Conservation (phyloP, 1,140 invertebrate genomes). For the Yoshiicerus persimilis region DNA sequence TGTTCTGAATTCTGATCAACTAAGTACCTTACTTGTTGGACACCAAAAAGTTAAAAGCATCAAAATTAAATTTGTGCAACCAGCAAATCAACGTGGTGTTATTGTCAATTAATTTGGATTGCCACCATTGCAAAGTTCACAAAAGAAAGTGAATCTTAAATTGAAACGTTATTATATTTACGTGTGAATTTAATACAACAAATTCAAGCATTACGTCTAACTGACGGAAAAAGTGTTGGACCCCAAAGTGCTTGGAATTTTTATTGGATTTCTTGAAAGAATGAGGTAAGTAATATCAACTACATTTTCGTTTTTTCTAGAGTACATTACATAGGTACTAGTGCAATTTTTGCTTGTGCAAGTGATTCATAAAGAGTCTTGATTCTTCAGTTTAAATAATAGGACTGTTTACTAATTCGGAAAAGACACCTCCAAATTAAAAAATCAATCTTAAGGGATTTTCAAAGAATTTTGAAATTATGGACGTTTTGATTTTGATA, state of each 20-base stretch:
- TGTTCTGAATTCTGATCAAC: neutral
- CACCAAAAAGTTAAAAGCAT: neutral
- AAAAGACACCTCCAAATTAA: neutral
- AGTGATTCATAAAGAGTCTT: no score
- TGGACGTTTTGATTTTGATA: neutral
- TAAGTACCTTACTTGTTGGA: neutral
- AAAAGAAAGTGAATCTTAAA: slow-evolving; percentile 6
- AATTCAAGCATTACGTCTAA: neutral
- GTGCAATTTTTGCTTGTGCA: neutral
- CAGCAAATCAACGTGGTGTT: no score
- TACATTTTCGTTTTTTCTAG: neutral
- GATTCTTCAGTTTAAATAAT: no score
- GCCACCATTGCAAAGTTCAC: neutral
- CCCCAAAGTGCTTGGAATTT: neutral
- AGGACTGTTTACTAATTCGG: no score
- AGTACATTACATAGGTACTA: neutral
- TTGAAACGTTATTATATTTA: neutral
- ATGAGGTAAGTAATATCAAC: neutral
- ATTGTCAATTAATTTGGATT: no score
- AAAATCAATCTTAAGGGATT: neutral
- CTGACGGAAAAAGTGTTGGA: neutral
- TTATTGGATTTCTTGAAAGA: neutral
- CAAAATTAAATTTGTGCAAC: no score
- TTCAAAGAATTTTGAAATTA: neutral
- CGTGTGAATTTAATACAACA: neutral